Evolutionary conservation across 2,113 vertebrate genomes (phyloP), one percentile per base, ranked within the genome.

Genomic region (Triplophysa tibetana): DNA sequence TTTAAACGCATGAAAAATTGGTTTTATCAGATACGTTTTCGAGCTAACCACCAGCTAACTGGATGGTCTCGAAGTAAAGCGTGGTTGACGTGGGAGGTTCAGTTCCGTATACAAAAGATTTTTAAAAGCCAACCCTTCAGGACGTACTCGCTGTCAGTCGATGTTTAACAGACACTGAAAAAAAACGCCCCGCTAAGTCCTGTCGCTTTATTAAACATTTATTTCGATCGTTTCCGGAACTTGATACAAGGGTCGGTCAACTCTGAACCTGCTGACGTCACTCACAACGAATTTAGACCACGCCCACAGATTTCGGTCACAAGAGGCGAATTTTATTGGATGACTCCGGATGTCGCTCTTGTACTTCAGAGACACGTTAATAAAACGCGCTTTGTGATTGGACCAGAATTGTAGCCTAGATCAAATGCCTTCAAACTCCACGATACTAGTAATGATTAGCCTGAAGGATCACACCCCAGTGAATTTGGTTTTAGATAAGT

Each of bases 281-380:
- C 13, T 4, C 5, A 13, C 14, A 52, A 6, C 14, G 16, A 4
- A 17, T 17, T 16, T 19, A 16, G 1, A 16, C 50, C 50, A 54
- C 17, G 50, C 48, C 11, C 11, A 50, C 4, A 13, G 6, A 17
- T 7, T 1, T 5, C 1, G 61, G 21, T 24, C 33, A 8, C 4
- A 10, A 17, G 45, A 65, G 38, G 19, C 75, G 19, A 8, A 10
- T 65, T 77, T 65, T 26, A 77, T 77, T 77, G 75, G 75, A 52
- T 4, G 43, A 6, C 16, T 17, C 17, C 17, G 12, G 12, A 43
- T 65, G 62, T 77, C 74, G 26, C 1, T 75, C 75, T 33, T 64
- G 2, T 2, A 0, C 5, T 52, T 29, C 2, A 52, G 54, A 17
- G 11, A 13, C 1, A 38, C 3, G 69, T 72, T 17, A 58, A 4